Conservation (phyloP, 53 echinoderm and acorn worm species). For the Hippasteria phrygiana region DNA sequence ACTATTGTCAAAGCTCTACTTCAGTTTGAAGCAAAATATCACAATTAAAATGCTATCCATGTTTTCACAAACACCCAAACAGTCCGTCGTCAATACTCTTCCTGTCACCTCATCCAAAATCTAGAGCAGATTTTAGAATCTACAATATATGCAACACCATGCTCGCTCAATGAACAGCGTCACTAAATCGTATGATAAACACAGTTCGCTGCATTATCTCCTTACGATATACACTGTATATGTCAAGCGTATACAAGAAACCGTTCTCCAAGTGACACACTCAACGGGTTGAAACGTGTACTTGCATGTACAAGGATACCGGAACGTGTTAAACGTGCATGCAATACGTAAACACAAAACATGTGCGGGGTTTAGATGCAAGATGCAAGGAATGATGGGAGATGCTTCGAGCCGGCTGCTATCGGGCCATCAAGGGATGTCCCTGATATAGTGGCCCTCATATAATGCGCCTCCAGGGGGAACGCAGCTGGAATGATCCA, state of each 20-base stretch:
- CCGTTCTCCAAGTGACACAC: background rate
- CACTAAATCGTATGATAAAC: slow-evolving; percentile 12
- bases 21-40: too few species aligned
- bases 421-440: background rate
- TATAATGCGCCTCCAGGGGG: slow-evolving; percentile 12
- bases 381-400: slow-evolving; percentile 27
- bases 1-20: too few species aligned
- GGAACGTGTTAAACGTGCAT: slow-evolving; percentile 3
- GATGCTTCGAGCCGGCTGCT: background rate
- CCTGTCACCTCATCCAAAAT: background rate
- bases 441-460: background rate
- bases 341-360: slow-evolving; percentile 33
- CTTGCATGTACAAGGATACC: slow-evolving; percentile 1
- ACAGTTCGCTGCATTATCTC: background rate
- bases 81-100: background rate
- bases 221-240: slow-evolving; percentile 11
- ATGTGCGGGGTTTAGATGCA: background rate
- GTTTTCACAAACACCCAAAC: background rate
- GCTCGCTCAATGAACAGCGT: slow-evolving; percentile 1
- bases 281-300: slow-evolving; percentile 4
- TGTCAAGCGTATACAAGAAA: background rate
- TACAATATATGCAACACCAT: slow-evolving; percentile 18
- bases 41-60: too few species aligned
- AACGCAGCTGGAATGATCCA: slow-evolving; percentile 48
- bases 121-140: background rate